Evolutionary conservation across 2,113 vertebrate species (phyloP), one percentile per base, ranked within the genome.

Genomic region (Bubo scandiacus): DNA sequence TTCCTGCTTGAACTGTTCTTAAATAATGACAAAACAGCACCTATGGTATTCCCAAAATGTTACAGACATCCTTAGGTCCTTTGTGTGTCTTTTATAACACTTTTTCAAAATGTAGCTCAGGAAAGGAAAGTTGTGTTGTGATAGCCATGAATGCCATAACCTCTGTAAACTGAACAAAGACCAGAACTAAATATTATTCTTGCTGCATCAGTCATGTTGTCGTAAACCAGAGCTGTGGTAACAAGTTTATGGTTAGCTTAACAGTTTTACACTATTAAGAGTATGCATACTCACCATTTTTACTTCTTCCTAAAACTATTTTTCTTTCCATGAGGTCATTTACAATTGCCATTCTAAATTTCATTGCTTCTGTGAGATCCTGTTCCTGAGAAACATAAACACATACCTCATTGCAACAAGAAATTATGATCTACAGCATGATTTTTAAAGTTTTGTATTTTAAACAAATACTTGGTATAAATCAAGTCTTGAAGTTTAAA

Each of bases 171-270:
- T 30, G 38, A 58, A 38, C 38, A 71, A 91, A 84, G 59, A 74
- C 47, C 18, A 79, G 52, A 91, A 71, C 55, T 74, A 84, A 84
- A 71, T 81, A 67, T 70, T 92, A 78, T 87, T 88, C 68, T 81
- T 92, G n/a, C 47, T 81, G 43, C 40, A 87, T 89, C 63, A 81
- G 57, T 92, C 63, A 83, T n/a, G 34, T 91, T 91, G 57, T 79
- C 61, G 71, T 81, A 96, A 96, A 63, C 15, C 22, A 95, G 52
- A 79, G 40, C 49, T 72, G 12, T 75, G 65, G 91, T 89, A 96
- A 95, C 18, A 82, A 78, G 26, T 88, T 91, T 95, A 67, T 68
- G 82, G 38, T 81, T 72, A 81, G 25, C 52, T 89, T 94, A 87
- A 55, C 55, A 87, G 57, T 74, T 89, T 93, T 89, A 82, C 79